phyloP scores from a whole-genome alignment of 30 jellyfish, hydroid and myxozoan genomes.

The Hydractinia symbiolongicarpus region DNA sequence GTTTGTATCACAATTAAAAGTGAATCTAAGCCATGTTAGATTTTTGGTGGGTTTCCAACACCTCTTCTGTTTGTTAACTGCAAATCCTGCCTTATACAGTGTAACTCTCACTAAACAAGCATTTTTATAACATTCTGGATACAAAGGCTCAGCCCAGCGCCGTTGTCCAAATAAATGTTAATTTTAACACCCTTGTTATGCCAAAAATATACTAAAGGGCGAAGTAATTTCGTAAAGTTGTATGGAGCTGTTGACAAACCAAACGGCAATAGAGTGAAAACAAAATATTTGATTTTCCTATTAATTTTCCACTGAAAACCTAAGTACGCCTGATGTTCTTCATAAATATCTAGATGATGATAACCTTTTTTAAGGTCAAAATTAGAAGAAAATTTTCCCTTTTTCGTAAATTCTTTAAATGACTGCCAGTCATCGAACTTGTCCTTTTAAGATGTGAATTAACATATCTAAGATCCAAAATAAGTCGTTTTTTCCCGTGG shows the following conservation, averaged over 20 bases:
- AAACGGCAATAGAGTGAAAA: slow-evolving; percentile 25
- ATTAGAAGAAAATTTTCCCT: not conserved
- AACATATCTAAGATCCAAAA: not conserved
- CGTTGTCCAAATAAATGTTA: too few species aligned
- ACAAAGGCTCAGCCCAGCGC: too few species aligned
- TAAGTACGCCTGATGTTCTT: slow-evolving; percentile 11
- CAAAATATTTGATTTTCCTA: slow-evolving; percentile 14
- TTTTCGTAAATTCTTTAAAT: not conserved
- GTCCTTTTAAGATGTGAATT: not conserved
- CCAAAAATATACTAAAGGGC: slow-evolving; percentile 20
- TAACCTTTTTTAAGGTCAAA: slow-evolving; percentile 12
- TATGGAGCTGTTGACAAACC: slow-evolving; percentile 26
- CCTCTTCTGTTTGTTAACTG: too few species aligned
- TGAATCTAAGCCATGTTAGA: too few species aligned
- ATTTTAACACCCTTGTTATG: not conserved
- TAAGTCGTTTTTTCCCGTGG: not conserved
- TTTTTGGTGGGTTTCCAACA: too few species aligned
- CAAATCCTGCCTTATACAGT: too few species aligned
- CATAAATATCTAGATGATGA: slow-evolving; percentile 24
- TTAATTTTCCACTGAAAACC: slow-evolving; percentile 18
- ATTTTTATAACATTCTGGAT: too few species aligned
- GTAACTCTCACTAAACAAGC: too few species aligned
- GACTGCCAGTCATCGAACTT: slow-evolving; percentile 16
- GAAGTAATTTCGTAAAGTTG: slow-evolving; percentile 12
- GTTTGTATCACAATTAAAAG: too few species aligned